A percentile compares a stretch with the other conserved stretches of the same genome.
These are phyloP conservation scores for Erebia palarica DNA, from an alignment of 2,888 invertebrate genomes.

Conservation along the genomic window DNA sequence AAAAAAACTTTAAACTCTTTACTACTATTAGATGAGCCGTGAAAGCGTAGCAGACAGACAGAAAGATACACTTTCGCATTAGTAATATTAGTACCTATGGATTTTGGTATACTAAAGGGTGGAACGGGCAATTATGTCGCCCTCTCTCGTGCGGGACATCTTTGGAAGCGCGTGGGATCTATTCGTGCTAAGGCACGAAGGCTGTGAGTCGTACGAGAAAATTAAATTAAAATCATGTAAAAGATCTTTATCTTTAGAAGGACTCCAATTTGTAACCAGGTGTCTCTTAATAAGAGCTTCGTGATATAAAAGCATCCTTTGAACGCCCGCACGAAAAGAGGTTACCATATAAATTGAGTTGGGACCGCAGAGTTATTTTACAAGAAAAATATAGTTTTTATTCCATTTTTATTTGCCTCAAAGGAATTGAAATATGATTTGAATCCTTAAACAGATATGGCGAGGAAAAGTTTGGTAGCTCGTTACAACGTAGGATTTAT, in stretches of 20 bases:
- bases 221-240: background rate
- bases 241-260: background rate
- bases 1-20: too few relatives aligned
- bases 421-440: slow-evolving; percentile 14
- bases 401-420: slow-evolving; percentile 17
- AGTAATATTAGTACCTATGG: too few relatives aligned
- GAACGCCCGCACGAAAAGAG: slow-evolving; percentile 1
- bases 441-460: slow-evolving; percentile 8
- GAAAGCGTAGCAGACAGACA: too few relatives aligned
- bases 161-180: background rate
- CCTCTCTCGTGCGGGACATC: too few relatives aligned
- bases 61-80: too few relatives aligned
- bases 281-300: slow-evolving; percentile 8
- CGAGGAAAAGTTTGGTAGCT: background rate
- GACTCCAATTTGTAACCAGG: slow-evolving; percentile 8
- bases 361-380: slow-evolving; percentile 12
- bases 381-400: slow-evolving; percentile 19
- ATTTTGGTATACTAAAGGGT: too few relatives aligned
- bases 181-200: background rate
- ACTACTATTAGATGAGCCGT: too few relatives aligned
- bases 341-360: slow-evolving; percentile 14
- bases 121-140: too few relatives aligned
- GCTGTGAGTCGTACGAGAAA: background rate
- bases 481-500: slow-evolving; percentile 1
- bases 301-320: background rate